Base-by-base conservation (phyloP, 2,113 vertebrate species). In the Capreolus pygargus region DNA sequence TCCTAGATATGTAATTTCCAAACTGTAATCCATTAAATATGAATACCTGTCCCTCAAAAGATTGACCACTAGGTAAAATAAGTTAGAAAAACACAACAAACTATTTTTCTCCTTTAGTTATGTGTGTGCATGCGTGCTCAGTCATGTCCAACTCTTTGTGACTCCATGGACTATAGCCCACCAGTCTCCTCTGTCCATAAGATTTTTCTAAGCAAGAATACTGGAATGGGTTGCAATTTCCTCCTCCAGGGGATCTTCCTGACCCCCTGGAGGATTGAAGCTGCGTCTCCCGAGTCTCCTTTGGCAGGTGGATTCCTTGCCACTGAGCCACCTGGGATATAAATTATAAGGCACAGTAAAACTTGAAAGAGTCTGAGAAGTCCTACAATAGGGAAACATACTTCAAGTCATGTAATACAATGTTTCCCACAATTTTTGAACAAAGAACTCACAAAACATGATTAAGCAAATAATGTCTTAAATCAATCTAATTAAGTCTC, bases 381-480 rank as follows among this genome's bases (percentile, higher is more conserved):
- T 52, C 83, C 39, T 90, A 39, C 3, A 58, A 14, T 86, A 54
- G 89, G 79, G 50, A 95, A 85, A 45, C 2, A 4, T 88, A 61
- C 33, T 95, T 91, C 36, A 96, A 95, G 95, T 85, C 78, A 67
- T 52, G n/a, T 86, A 91, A 97, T 52, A n/a, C 13, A 83, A 45
- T 27, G 8, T 82, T 91, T 81, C 58, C 58, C 36, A 85, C 84
- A 91, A 85, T 84, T 67, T 95, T 87, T 74, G 8, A 97, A 90
- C 79, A 96, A 96, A 91, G 76, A 88, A 92, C 10, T 39, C 52
- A 70, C 54, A 96, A 45, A 85, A 79, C 6, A 25, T 19, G 52
- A 28, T 50, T 67, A 86, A 78, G 50, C 96, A 96, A 97, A 97
- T 79, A 36, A 81, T 94, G 85, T 79, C 82, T 25, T 94, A 90